phyloP scores from a whole-genome alignment of 2,888 invertebrate genomes.

The Tenthredo notha region DNA sequence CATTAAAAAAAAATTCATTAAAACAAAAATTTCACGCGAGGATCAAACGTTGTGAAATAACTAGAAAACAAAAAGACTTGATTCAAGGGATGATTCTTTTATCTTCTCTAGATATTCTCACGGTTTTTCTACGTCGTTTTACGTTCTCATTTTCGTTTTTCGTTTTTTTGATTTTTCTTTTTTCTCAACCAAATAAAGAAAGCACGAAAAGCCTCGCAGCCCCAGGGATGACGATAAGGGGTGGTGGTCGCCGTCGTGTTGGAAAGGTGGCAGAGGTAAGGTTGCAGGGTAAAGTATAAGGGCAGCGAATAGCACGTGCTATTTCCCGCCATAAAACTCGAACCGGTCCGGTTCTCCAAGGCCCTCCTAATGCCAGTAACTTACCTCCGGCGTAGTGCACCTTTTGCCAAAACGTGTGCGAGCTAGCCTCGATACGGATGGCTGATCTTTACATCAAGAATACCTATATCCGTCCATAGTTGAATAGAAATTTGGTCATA shows the following conservation, averaged over 20 bases:
- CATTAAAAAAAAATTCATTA: too few relatives aligned
- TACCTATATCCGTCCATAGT: background rate
- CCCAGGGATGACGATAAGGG: background rate
- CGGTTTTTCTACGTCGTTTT: background rate
- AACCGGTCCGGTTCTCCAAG: slow-evolving; percentile 39
- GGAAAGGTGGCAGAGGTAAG: slow-evolving; percentile 22
- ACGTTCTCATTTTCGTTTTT: background rate
- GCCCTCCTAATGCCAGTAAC: slow-evolving; percentile 42
- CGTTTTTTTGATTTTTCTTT: background rate
- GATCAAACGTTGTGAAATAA: background rate
- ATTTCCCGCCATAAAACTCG: slow-evolving; percentile 65
- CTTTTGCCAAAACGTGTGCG: slow-evolving; percentile 10
- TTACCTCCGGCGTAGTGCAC: slow-evolving; percentile 23
- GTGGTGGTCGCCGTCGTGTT: background rate
- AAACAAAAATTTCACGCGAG: too few relatives aligned
- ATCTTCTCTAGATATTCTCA: background rate
- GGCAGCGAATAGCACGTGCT: slow-evolving; percentile 57
- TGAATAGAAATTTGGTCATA: background rate
- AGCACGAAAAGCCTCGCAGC: background rate
- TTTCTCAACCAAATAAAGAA: background rate
- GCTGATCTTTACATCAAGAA: background rate
- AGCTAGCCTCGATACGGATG: background rate
- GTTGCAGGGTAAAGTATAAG: slow-evolving; percentile 33
- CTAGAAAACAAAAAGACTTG: background rate
- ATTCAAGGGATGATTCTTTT: background rate